Conservation (phyloP, 37 sponge, comb jelly and placozoan species). For the Dysidea cf. avara region DNA sequence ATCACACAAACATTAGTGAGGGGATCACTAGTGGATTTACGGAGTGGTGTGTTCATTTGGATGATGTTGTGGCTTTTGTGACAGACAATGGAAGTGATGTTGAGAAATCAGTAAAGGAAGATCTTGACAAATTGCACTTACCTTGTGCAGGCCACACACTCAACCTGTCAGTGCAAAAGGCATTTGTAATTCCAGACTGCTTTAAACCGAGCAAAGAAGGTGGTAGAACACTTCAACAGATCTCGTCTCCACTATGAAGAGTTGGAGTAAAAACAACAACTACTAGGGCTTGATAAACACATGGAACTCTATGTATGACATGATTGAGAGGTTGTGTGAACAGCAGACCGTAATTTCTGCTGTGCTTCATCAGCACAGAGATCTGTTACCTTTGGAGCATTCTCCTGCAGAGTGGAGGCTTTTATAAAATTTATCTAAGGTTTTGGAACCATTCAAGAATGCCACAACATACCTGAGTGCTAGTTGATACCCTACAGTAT, state of each 20-base stretch:
- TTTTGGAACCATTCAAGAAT: constrained; percentile 15
- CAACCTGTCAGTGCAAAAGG: constrained; percentile 7
- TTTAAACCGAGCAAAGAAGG: not conserved
- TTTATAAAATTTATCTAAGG: not conserved
- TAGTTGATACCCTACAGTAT: constrained; percentile 1
- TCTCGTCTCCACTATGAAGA: constrained; percentile 1
- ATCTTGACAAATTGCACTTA: constrained; percentile 2
- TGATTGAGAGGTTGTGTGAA: constrained; percentile 35
- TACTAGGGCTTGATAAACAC: constrained; percentile 15
- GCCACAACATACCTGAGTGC: constrained; percentile 22
- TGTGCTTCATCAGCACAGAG: constrained; percentile 5
- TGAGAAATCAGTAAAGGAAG: constrained; percentile 25
- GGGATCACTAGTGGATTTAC: too few species aligned
- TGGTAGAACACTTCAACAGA: too few species aligned
- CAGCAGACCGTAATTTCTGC: constrained; percentile 15
- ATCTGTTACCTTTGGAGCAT: constrained; percentile 3
- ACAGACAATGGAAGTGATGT: constrained; percentile 30
- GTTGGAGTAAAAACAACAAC: constrained; percentile 1
- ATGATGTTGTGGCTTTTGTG: constrained; percentile 10
- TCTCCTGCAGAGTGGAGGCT: constrained; percentile 23
- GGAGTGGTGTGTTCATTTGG: too few species aligned
- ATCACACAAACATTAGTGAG: too few species aligned
- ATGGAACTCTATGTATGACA: constrained; percentile 26
- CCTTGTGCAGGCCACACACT: constrained; percentile 32
- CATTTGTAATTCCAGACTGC: not conserved